Conservation (phyloP, 2,797 vertebrate genomes). For the Sebastes oblongus region DNA sequence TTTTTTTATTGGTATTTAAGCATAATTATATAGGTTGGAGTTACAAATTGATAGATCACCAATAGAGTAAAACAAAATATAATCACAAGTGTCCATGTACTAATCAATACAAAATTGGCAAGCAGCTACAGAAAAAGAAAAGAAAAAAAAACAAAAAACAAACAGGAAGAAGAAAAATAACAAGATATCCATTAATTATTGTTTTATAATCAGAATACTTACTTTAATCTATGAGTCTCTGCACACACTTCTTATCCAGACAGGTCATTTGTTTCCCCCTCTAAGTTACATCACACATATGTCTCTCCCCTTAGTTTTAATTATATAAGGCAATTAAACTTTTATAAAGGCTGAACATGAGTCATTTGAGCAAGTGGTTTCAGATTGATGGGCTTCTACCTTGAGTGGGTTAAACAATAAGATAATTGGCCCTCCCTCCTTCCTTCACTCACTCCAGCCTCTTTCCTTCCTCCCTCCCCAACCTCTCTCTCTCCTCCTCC, state of each 20-base stretch:
- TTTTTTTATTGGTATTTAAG: too few species aligned
- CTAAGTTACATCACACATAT: slow-evolving; percentile 29
- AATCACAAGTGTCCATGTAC: too few species aligned
- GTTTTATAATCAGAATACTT: neutral
- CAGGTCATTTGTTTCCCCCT: slow-evolving; percentile 31
- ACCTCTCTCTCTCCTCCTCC: neutral
- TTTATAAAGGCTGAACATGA: slow-evolving; percentile 71
- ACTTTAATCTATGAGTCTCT: slow-evolving; percentile 1
- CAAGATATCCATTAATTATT: too few species aligned
- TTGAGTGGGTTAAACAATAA: slow-evolving; percentile 75
- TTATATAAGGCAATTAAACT: slow-evolving; percentile 73
- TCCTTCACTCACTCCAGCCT: slow-evolving; percentile 8
- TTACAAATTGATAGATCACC: too few species aligned
- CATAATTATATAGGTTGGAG: too few species aligned
- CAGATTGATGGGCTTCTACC: slow-evolving; percentile 77
- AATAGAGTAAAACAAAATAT: too few species aligned
- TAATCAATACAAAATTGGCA: too few species aligned
- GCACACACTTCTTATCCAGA: slow-evolving; percentile 6
- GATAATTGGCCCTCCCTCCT: slow-evolving; percentile 67
- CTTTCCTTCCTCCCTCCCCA: slow-evolving; percentile 1
- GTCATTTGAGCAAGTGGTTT: slow-evolving; percentile 73
- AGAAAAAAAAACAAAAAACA: too few species aligned
- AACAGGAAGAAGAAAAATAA: too few species aligned
- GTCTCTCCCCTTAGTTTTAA: slow-evolving; percentile 61
- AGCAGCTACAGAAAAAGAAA: too few species aligned